Percentiles rank a stretch among this genome's conserved stretches.
These are phyloP conservation scores for Limonius californicus DNA, from an alignment of 1,140 invertebrate species.

Conservation along the genomic window DNA sequence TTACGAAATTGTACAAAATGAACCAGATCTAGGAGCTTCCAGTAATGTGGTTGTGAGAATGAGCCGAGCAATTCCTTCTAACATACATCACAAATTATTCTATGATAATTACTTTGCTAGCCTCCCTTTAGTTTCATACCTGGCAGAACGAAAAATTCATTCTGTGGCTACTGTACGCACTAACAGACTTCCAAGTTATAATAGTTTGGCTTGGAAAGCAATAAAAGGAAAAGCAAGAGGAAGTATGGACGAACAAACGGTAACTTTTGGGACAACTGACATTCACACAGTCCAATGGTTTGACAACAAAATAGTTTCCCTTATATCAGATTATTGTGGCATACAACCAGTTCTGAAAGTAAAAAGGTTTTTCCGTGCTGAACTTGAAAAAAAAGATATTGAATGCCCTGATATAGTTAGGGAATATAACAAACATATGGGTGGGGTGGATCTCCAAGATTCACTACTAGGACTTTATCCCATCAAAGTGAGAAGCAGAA, in stretches of 20 bases:
- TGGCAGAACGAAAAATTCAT: not conserved
- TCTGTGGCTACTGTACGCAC: conserved; percentile 8
- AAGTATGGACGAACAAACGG: not conserved
- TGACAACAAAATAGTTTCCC: conserved; percentile 23
- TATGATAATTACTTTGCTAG: not conserved
- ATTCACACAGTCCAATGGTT: conserved; percentile 19
- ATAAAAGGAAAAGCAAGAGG: not conserved
- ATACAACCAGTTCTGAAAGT: conserved; percentile 39
- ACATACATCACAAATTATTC: not conserved
- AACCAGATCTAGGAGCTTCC: not conserved
- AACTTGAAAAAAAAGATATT: conserved; percentile 43
- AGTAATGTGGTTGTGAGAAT: not conserved
- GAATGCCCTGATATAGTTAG: conserved; percentile 47
- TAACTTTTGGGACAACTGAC: conserved; percentile 6
- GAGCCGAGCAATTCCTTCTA: not conserved
- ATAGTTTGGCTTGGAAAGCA: no score
- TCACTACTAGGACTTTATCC: conserved; percentile 46
- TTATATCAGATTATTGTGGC: conserved; percentile 46
- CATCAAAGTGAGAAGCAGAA: conserved; percentile 45
- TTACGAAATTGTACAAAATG: not conserved
- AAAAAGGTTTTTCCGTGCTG: conserved; percentile 41
- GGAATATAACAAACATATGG: no score
- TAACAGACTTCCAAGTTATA: not conserved
- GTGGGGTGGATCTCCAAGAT: no score
- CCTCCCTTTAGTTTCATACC: not conserved